phyloP scores from a whole-genome alignment of 1,140 invertebrate species.

The Nephotettix cincticeps region DNA sequence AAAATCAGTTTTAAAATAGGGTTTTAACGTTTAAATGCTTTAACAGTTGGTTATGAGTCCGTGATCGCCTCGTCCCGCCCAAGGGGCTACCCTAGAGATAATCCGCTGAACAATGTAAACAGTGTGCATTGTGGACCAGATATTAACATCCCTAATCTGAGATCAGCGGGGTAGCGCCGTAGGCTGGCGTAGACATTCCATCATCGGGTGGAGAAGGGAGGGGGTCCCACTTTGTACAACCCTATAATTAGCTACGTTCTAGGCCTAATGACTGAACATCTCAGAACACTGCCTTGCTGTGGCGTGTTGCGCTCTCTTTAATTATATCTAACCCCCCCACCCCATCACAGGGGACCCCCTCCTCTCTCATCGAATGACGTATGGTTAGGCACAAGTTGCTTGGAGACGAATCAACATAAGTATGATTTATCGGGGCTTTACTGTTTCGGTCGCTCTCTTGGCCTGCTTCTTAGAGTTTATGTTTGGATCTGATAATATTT shows the following conservation, averaged over 20 bases:
- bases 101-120: no score
- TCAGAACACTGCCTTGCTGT: neutral
- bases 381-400: neutral
- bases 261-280: slow-evolving; percentile 6
- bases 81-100: no score
- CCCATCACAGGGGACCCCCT: neutral
- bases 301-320: slow-evolving; percentile 3
- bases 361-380: neutral
- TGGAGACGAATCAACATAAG: slow-evolving; percentile 6
- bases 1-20: no score
- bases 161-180: no score
- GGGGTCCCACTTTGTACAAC: neutral
- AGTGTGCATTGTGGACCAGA: no score
- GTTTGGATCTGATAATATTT: no score
- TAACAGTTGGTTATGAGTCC: no score
- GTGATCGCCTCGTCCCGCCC: no score
- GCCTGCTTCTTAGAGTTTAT: no score
- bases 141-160: no score
- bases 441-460: no score
- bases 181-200: neutral
- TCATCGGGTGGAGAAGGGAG: neutral
- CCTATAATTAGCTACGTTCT: slow-evolving; percentile 12
- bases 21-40: no score
- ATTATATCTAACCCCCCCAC: neutral
- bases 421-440: neutral